These are phyloP conservation scores for Scolopax rusticola DNA, from an alignment of 2,797 vertebrate genomes.

Conservation along the genomic window DNA sequence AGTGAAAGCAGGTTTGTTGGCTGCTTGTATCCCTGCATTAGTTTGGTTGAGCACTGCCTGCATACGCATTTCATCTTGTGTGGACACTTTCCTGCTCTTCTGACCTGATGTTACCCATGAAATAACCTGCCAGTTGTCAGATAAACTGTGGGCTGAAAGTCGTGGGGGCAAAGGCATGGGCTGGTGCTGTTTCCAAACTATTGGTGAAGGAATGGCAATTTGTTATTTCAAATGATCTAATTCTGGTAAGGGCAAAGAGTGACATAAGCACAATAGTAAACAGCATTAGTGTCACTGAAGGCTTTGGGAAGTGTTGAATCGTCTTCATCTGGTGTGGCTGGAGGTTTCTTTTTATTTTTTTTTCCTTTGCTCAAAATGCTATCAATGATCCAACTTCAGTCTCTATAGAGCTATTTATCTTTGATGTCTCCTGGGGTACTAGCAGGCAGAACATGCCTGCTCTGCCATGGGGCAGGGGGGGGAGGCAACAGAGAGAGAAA, in stretches of 20 bases:
- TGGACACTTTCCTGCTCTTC: background rate
- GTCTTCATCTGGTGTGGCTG: background rate
- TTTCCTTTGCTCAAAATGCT: background rate
- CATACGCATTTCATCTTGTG: background rate
- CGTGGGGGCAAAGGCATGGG: fast-evolving
- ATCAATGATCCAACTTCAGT: background rate
- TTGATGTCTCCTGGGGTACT: background rate
- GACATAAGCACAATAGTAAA: background rate
- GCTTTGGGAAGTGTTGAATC: background rate
- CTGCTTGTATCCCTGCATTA: background rate
- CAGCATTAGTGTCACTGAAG: background rate
- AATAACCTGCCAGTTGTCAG: background rate
- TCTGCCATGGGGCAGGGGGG: background rate
- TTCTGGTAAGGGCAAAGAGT: background rate
- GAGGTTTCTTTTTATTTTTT: background rate
- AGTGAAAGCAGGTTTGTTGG: background rate
- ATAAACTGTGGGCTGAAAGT: background rate
- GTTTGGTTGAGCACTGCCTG: background rate
- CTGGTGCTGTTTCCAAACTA: background rate
- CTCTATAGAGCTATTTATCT: background rate
- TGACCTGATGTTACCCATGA: background rate
- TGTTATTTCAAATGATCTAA: background rate
- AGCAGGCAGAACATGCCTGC: background rate
- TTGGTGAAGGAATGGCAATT: background rate
- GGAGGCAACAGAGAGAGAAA: background rate